These are phyloP conservation scores for Microtus montanus DNA, from an alignment of 2,113 vertebrate genomes.

Conservation along the genomic window DNA sequence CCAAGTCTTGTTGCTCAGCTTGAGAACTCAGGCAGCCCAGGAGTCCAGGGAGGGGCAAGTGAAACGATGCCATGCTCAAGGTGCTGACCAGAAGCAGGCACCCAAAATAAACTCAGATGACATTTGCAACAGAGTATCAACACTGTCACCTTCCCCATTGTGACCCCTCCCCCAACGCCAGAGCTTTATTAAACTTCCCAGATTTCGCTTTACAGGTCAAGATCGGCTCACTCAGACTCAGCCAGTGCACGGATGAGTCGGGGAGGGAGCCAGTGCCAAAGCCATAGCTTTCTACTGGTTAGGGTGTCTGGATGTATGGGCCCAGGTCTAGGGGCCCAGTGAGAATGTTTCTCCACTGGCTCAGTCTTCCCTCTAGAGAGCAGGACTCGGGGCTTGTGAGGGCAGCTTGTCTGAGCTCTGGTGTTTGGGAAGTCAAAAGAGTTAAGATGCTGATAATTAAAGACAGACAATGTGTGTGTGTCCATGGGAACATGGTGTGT, in stretches of 20 bases:
- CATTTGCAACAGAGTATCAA: neutral
- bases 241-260: neutral
- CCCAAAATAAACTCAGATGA: conserved; percentile 35
- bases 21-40: neutral
- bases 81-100: neutral
- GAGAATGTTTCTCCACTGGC: neutral
- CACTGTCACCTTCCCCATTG: neutral
- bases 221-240: neutral
- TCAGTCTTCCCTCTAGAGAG: neutral
- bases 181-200: neutral
- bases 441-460: neutral
- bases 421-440: neutral
- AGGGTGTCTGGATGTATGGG: neutral
- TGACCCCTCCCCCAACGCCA: neutral
- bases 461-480: neutral
- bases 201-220: neutral
- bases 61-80: neutral
- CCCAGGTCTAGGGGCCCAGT: neutral
- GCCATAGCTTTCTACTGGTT: neutral
- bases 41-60: neutral
- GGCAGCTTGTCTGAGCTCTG: neutral
- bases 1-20: neutral
- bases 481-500: neutral
- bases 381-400: neutral
- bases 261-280: neutral